Base-by-base conservation (phyloP, 2,888 invertebrate species). In the Mythimna pallens region DNA sequence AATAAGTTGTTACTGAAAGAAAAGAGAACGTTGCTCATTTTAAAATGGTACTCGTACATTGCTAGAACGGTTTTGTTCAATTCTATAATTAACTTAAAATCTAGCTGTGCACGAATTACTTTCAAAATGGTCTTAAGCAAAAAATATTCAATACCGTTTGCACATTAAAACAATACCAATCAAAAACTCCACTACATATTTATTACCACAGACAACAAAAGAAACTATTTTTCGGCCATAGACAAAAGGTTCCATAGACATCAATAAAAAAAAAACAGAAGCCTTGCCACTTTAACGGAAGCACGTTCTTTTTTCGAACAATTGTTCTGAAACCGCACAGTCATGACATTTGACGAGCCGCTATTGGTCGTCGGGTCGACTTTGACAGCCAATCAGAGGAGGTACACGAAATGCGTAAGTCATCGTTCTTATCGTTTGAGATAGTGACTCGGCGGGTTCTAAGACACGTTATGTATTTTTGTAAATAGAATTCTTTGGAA, bases 341-440 rank as follows among this genome's bases (percentile, higher is more conserved):
- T 96, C 96, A 96, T 93, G 92, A 92, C 90, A 92, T 93, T 94
- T 96, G 96, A 96, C 95, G 95, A 95, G 94, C 94, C 82, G 86
- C 93, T 90, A 96, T 96, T 96, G 96, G 96, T 93, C 88, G 93
- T 89, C 90, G 92, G 92, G 84, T 87, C 83, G 88, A 89, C 92
- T 94, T 94, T 95, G 96, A 96, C 96, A 94, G 95, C 96, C 96
- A 96, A 96, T 96, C 94, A 91, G 92, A 88, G 92, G 86, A 88
- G 89, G 89, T 92, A 90, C 93, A 92, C 87, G 88, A 94, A 94
- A 92, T 94, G 91, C 88, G 94, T 95, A 94, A 95, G 96, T 96
- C 96, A 96, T 93, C 92, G 89, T 94, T 93, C 90, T 93, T 95
- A 95, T 94, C 94, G 92, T 95, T 93, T 91, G 93, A 92, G 89